Conservation (phyloP, 1,140 invertebrate species). For the Agrilus planipennis region DNA sequence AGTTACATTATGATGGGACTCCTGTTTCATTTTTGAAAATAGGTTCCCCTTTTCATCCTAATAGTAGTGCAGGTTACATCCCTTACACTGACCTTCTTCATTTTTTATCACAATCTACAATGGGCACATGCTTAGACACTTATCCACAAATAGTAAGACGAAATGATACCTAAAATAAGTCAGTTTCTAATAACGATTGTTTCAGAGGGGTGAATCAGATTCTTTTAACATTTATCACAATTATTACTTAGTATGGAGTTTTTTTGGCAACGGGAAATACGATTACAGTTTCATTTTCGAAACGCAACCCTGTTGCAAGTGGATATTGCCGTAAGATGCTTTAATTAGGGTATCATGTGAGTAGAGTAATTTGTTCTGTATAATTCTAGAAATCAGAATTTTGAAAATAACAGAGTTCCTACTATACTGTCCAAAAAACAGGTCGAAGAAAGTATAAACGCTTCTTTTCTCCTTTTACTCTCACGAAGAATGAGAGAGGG, state of each 20-base stretch:
- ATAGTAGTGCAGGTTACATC: conserved; percentile 54
- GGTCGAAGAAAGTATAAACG: conserved; percentile 50
- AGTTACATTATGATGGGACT: conserved; percentile 63
- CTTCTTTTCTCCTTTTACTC: conserved; percentile 54
- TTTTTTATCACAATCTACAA: conserved; percentile 67
- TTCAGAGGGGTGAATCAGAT: background rate
- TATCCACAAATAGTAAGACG: conserved; percentile 31
- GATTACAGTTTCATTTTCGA: conserved; percentile 10
- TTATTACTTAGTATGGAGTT: conserved; percentile 64
- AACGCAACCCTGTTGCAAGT: background rate
- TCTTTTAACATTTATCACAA: conserved; percentile 54
- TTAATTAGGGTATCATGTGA: background rate
- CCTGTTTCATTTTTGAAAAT: conserved; percentile 72
- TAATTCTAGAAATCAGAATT: conserved; percentile 42
- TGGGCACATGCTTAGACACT: conserved; percentile 56
- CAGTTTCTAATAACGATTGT: background rate
- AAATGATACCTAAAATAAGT: background rate
- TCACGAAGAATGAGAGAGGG: conserved; percentile 70
- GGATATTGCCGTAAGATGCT: background rate
- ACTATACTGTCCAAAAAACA: conserved; percentile 53
- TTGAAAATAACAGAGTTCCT: conserved; percentile 42
- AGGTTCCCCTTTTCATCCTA: conserved; percentile 54
- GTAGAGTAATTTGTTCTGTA: background rate
- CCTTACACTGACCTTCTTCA: conserved; percentile 67
- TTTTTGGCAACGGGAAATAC: conserved; percentile 39